Evolutionary conservation across 1,140 invertebrate species (phyloP), one percentile per base, ranked within the genome.

Genomic region (Aphelinus atriplicis): DNA sequence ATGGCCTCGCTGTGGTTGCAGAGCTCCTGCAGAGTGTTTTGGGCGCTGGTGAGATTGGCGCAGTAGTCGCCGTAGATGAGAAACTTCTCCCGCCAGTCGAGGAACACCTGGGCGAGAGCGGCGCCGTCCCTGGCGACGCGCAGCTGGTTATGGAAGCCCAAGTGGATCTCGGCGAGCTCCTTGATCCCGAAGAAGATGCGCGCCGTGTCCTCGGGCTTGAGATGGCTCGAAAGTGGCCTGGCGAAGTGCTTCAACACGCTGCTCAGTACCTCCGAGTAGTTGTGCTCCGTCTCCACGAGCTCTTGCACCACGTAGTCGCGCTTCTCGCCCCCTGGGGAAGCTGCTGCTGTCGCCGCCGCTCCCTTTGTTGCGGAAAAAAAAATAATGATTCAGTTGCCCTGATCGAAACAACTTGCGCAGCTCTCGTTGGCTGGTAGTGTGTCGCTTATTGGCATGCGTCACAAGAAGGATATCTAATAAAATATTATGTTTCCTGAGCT

Each of bases 11-110:
- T 92, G 76, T 90, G 91, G 76, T 91, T 88, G 80, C 92, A 94
- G 3, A 93, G 79, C 78, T 96, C 93, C 80, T 95, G 93, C 45
- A 97, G 89, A 46, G 90, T 85, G 77, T 92, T 91, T 82, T 96
- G 95, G 53, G 96, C 95, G 50, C 88, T 87, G 0, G 96, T 94
- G 47, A 99, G 90, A 86, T 97, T 97, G 3, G 96, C 95, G 88
- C 97, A 99, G 85, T 98, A 99, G 81, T 96, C 94, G 9, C 97
- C 97, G 84, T 99, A 99, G 61, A 98, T 91, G 10, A 99, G 90
- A 84, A 99, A 94, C 75, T 93, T 93, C 81, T 97, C 94, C 80
- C 96, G 93, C 91, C 94, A 97, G 75, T 94, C 93, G 2, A 97
- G 90, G 86, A 99, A 99, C 64, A 95, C 93, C 81, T 94, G 84